Evolutionary conservation across 1,140 invertebrate genomes (phyloP).

Genomic region (Oreohelix idahoensis): DNA sequence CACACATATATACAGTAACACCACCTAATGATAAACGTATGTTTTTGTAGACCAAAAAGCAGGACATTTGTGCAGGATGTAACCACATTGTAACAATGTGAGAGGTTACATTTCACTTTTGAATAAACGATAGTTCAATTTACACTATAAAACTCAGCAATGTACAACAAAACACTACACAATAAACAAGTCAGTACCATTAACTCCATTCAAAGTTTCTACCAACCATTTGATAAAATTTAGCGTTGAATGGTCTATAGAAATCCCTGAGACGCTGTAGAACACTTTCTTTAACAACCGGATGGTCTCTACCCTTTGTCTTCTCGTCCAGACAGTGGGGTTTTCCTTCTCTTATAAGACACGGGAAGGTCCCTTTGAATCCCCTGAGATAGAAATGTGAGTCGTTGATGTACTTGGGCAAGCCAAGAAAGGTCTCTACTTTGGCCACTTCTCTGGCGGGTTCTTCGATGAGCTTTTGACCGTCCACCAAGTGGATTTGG

Average conservation of each 20-base stretch:
- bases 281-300: conserved; percentile 82
- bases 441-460: conserved; percentile 88
- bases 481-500: conserved; percentile 91
- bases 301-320: conserved; percentile 92
- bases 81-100: too few species aligned
- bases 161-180: background rate
- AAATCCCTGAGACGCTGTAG: conserved; percentile 87
- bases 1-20: too few species aligned
- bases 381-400: conserved; percentile 95
- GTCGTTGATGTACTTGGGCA: conserved; percentile 87
- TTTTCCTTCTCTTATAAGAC: conserved; percentile 84
- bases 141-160: background rate
- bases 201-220: conserved; percentile 87
- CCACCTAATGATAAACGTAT: too few species aligned
- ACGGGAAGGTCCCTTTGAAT: conserved; percentile 91
- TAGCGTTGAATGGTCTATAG: conserved; percentile 91
- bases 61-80: too few species aligned
- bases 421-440: conserved; percentile 88
- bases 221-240: conserved; percentile 91
- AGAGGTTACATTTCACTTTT: too few species aligned
- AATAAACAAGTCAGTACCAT: background rate
- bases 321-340: conserved; percentile 90
- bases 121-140: too few species aligned
- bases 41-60: too few species aligned
- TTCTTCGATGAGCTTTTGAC: conserved; percentile 88